Percentiles rank a stretch among this genome's conserved stretches.
Evolutionary conservation across 1,140 invertebrate species (phyloP).

Genomic region (Sycophila sp.): DNA sequence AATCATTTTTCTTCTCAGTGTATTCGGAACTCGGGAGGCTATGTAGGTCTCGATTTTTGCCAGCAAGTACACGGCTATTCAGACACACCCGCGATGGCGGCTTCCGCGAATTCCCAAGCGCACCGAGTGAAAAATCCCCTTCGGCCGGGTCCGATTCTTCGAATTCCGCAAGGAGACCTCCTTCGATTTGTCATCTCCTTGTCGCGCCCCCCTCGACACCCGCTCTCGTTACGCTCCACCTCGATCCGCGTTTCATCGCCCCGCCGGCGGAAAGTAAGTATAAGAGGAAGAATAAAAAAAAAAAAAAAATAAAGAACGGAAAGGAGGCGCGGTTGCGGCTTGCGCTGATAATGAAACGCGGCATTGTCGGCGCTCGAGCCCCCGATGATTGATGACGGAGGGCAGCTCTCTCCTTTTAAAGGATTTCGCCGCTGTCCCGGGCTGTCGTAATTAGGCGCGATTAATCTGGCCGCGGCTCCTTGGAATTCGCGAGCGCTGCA

Average conservation of each 20-base stretch:
- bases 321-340: not conserved
- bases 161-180: no score
- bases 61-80: no score
- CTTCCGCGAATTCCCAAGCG: no score
- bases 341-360: constrained; percentile 14
- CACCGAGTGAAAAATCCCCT: no score
- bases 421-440: not conserved
- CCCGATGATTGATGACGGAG: not conserved
- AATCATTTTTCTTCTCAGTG: no score
- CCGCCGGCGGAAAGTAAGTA: not conserved
- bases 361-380: not conserved
- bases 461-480: not conserved
- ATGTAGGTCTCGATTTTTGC: no score
- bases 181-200: not conserved
- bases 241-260: not conserved
- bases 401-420: not conserved
- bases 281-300: not conserved
- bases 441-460: constrained; percentile 22
- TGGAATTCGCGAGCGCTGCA: no score
- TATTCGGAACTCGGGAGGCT: no score
- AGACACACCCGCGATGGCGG: no score
- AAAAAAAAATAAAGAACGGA: not conserved
- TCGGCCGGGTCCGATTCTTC: no score
- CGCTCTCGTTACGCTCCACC: not conserved
- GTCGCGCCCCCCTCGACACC: no score